Evolutionary conservation across 2,888 invertebrate genomes (phyloP), one percentile per base, ranked within the genome.

Genomic region (Limnephilus auricula): DNA sequence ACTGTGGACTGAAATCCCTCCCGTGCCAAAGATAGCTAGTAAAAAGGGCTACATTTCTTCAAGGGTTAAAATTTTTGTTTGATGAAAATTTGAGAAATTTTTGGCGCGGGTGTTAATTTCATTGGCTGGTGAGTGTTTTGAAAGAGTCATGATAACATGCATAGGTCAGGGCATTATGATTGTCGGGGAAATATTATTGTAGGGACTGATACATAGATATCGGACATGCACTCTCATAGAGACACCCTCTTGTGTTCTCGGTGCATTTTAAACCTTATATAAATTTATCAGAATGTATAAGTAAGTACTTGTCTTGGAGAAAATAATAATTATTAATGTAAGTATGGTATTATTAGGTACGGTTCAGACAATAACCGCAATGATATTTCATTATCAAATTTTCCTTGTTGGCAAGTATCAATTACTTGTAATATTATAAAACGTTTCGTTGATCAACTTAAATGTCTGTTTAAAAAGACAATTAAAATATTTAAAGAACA

Each of bases 101-200:
- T 82, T 13, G 31, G 9, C 32, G 18, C 15, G 3, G 37, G 18
- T 0, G 25, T 82, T 32, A 15, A 34, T 82, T 82, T 82, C 18
- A 32, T 34, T 82, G 25, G 18, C 2, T 2, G 31, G 10, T 25
- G 25, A 31, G 82, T 31, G 18, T 82, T 82, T 6, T 82, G 31
- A 1, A 32, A 32, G 80, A 15, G 31, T 82, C 30, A 32, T 9
- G 80, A 82, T 32, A 82, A 82, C 80, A 32, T 34, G 82, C 31
- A 82, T 82, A 82, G 82, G 82, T 82, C 82, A 82, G 82, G 80
- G 34, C 32, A 82, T 65, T 65, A 25, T 25, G 65, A 9, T 65
- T 65, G 65, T 65, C 65, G 25, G 25, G 65, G 4, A 18, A 50
- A n/a, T 65, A 65, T 65, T 65, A 65, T n/a, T 65, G 65, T 25